Evolutionary conservation across 2,113 vertebrate genomes (phyloP), one percentile per base, ranked within the genome.

Genomic region (Acrocephalus kingi): DNA sequence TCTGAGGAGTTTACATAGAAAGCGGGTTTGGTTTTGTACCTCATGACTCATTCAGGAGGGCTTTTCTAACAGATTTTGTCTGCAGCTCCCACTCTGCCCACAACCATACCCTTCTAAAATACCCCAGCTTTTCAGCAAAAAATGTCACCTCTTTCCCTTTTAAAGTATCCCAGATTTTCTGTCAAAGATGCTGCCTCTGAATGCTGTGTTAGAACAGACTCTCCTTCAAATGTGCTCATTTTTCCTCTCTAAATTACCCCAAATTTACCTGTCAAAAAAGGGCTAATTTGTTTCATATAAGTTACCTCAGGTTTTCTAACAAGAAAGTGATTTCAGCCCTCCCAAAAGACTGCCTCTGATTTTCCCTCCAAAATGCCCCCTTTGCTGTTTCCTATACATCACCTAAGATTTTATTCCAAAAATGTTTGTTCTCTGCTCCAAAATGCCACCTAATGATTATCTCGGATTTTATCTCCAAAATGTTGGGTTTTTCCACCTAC

Each of bases 241-340:
- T 51, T 48, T 68, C 30, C 35, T 9, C n/a, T 56, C 21, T 27
- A 49, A 58, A 49, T 17, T 69, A 49, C 15, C 23, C 18, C 5
- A 69, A 39, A 28, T 27, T 48, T 23, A 28, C 17, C 11, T 1
- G 0, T 11, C 30, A 14, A 41, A 41, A 31, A 49, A 46, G 5
- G 0, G 1, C 4, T 39, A 3, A 14, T 59, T 69, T 82, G 5
- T 69, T 82, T 49, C 3, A 22, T 23, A 5, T 22, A 13, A 41
- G 39, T 39, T 41, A n/a, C 11, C 28, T 28, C 54, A n/a, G 2
- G 35, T 68, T 41, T 49, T 39, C n/a, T 31, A 5, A 15, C 13
- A 48, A 56, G 21, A 19, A 31, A 10, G 6, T 33, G 10, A 33
- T 14, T 48, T 48, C 0, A 0, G 22, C 13, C 8, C 5, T 13